These are phyloP conservation scores for Drosophila meridiana DNA, from an alignment of 2,888 invertebrate genomes.

Conservation along the genomic window DNA sequence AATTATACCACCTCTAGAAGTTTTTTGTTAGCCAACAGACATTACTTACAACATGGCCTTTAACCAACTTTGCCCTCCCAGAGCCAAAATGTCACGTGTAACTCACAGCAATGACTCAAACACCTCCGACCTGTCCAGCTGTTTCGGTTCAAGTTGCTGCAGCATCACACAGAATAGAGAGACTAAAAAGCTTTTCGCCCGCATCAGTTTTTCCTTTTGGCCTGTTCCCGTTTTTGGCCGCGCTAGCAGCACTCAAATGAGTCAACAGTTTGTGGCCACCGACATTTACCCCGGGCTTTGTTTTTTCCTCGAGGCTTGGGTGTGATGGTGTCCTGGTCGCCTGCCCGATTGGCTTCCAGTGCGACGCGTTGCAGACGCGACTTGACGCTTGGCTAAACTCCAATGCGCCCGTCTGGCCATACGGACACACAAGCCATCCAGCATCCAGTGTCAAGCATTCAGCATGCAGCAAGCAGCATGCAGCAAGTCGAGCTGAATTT, in stretches of 20 bases:
- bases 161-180: constrained; percentile 2
- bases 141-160: background rate
- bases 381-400: constrained; percentile 59
- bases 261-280: constrained; percentile 77
- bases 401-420: constrained; percentile 42
- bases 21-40: constrained; percentile 16
- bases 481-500: constrained; percentile 72
- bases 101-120: constrained; percentile 34
- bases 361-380: constrained; percentile 63
- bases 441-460: constrained; percentile 9
- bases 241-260: constrained; percentile 64
- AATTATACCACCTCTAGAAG: constrained; percentile 24
- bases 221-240: constrained; percentile 15
- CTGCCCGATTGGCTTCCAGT: constrained; percentile 56
- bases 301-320: constrained; percentile 3
- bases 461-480: constrained; percentile 18
- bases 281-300: constrained; percentile 29
- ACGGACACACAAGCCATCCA: constrained; percentile 19
- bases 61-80: constrained; percentile 24
- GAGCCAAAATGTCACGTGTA: constrained; percentile 65
- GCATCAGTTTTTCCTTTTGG: constrained; percentile 51
- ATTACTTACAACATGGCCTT: constrained; percentile 4
- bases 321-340: constrained; percentile 4
- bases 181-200: constrained; percentile 46
- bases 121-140: constrained; percentile 25